phyloP scores from a whole-genome alignment of 2,797 vertebrate genomes.

The Alouatta caraya region DNA sequence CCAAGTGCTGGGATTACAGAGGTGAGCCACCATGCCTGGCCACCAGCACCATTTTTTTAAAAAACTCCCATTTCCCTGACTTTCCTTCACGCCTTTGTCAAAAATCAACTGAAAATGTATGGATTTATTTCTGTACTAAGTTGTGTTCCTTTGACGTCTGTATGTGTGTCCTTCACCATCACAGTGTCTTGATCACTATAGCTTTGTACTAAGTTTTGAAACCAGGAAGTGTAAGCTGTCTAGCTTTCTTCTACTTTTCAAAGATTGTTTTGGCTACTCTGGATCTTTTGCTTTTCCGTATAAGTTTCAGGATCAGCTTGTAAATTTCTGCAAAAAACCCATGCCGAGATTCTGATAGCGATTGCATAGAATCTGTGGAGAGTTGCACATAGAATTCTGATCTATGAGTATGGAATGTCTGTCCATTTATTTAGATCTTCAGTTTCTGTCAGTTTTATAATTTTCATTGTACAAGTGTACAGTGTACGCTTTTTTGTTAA shows the following conservation, averaged over 20 bases:
- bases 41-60: not conserved
- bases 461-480: not conserved
- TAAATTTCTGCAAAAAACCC: not conserved
- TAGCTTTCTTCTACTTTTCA: not conserved
- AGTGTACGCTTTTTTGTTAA: not conserved
- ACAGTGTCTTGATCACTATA: not conserved
- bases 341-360: not conserved
- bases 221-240: not conserved
- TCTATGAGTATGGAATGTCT: not conserved
- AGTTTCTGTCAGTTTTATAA: not conserved
- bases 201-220: not conserved
- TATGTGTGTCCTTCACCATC: not conserved
- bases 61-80: not conserved
- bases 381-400: not conserved
- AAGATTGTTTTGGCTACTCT: not conserved
- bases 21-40: not conserved
- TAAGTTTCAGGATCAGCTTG: not conserved
- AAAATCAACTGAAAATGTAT: not conserved
- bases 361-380: not conserved
- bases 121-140: not conserved
- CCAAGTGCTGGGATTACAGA: not conserved
- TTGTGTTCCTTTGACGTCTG: not conserved
- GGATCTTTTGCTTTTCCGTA: not conserved
- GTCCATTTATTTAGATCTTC: not conserved
- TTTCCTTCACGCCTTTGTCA: not conserved